Percentiles rank a stretch among this genome's conserved stretches.
phyloP scores from a whole-genome alignment of 2,113 vertebrate species.

The Chaetodon auriga region DNA sequence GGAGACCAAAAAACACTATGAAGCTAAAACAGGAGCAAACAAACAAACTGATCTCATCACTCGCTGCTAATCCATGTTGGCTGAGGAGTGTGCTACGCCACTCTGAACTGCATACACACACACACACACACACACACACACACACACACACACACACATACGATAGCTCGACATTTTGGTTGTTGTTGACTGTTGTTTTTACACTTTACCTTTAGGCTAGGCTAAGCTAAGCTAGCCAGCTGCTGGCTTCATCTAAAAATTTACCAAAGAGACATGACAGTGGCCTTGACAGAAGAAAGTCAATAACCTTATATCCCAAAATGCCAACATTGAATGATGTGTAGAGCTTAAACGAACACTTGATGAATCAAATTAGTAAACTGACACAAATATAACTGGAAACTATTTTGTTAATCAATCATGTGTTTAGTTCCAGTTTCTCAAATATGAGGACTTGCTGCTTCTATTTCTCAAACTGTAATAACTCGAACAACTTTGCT shows the following conservation, averaged over 20 bases:
- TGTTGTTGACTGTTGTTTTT: too few relatives aligned
- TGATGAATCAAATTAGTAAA: background rate
- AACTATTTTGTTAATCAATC: background rate
- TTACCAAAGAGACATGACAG: too few relatives aligned
- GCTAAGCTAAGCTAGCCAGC: too few relatives aligned
- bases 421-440: background rate
- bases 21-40: background rate
- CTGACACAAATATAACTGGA: background rate
- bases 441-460: background rate
- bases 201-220: too few relatives aligned
- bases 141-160: too few relatives aligned
- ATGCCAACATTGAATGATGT: background rate
- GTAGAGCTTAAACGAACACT: background rate
- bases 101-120: too few relatives aligned
- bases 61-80: background rate
- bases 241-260: too few relatives aligned
- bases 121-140: too few relatives aligned
- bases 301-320: background rate
- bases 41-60: background rate
- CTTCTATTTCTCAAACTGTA: background rate
- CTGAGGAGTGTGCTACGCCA: background rate
- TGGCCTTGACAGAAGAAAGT: background rate
- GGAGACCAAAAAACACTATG: too few relatives aligned
- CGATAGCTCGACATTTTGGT: too few relatives aligned
- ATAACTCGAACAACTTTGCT: background rate